Evolutionary conservation across 2,888 invertebrate genomes (phyloP), one percentile per base, ranked within the genome.

Genomic region (Conchocele bisecta): DNA sequence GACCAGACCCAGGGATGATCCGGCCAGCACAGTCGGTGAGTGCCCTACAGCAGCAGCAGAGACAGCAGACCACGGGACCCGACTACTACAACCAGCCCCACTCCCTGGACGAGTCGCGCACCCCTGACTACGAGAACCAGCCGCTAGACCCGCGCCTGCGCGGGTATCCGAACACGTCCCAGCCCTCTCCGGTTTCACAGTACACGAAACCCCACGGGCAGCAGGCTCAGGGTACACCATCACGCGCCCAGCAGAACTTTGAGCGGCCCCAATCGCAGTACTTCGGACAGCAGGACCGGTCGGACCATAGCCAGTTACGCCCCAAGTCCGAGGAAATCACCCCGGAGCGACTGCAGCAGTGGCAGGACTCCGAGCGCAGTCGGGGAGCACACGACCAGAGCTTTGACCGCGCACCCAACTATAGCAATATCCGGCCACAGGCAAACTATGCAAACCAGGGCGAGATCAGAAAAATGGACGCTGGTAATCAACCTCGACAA

Each of bases 401-500:
- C 54, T 83, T 83, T 53, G 83, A 83, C 56, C 63, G 78, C 39
- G 64, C 76, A 26, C 83, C 75, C 9, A 83, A 81, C 64, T 83
- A 83, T 56, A 75, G 79, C 60, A 83, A 83, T 75, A 80, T 80
- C 42, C 20, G 82, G 71, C 67, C 83, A 73, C 84, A 84, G 70
- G 71, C 73, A 33, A 81, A 81, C 33, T 83, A 83, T 74, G 81
- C 79, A 20, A 85, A 86, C 54, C 82, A 85, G 56, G 81, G 81
- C 31, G 90, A 91, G 72, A 83, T 88, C 20, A 81, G 89, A 26
- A 84, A 89, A 41, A 84, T 89, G 60, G 88, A 88, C 59, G 87
- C 88, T 17, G 79, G 80, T 22, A 84, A 83, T 68, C 81, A 84
- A 42, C 66, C 79, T 22, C 67, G 80, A 29, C 87, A 87, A 72